phyloP scores from a whole-genome alignment of 2,113 vertebrate species.

The Sclerurus mexicanus region DNA sequence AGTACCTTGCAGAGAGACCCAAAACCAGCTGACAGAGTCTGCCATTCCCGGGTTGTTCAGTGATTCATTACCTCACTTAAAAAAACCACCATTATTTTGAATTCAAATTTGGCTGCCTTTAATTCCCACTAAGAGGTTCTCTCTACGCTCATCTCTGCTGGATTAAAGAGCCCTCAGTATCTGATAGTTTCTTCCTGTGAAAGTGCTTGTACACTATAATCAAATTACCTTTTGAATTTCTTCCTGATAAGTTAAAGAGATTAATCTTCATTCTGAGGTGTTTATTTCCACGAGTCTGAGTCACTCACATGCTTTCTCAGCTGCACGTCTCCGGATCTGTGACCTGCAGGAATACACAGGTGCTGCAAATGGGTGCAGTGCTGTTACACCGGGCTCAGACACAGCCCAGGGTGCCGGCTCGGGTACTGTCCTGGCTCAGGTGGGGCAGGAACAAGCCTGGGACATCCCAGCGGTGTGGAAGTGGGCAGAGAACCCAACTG shows the following conservation, averaged over 20 bases:
- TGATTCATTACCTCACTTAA: not conserved
- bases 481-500: not conserved
- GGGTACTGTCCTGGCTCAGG: too few relatives aligned
- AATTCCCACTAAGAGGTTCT: not conserved
- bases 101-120: not conserved
- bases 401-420: accelerated
- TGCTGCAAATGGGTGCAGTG: accelerated
- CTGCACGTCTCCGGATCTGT: not conserved
- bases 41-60: not conserved
- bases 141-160: not conserved
- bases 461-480: not conserved
- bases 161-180: conserved; percentile 15
- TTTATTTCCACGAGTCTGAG: not conserved
- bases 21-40: not conserved
- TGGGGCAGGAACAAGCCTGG: not conserved
- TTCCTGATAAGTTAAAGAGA: not conserved
- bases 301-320: not conserved
- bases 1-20: not conserved
- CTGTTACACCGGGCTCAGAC: not conserved
- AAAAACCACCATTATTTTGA: not conserved
- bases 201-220: conserved; percentile 6
- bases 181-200: conserved; percentile 12
- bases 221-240: conserved; percentile 19
- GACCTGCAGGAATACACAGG: not conserved
- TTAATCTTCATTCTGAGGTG: not conserved